Evolutionary conservation across 2,113 vertebrate genomes (phyloP), one percentile per base, ranked within the genome.

Genomic region (Ariopsis seemanni): DNA sequence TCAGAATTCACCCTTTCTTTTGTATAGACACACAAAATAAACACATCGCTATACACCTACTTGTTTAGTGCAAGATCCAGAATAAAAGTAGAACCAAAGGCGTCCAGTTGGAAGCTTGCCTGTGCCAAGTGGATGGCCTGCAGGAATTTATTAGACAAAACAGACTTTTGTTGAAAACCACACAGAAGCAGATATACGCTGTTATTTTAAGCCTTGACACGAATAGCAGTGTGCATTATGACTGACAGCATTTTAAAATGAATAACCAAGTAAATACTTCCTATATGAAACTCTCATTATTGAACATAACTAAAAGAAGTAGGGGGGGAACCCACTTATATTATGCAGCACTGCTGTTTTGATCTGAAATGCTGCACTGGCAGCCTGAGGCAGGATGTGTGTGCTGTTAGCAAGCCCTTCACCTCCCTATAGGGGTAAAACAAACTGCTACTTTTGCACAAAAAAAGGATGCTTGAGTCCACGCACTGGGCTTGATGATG

Each of bases 61-160:
- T 97, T 98, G 96, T 99, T 99, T 92, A 99, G 65, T 55, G 95
- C 93, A 84, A 99, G 96, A 93, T 99, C 98, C 95, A 99, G 96
- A 94, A 97, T 96, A 93, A 98, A 99, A 92, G 93, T 96, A 93
- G 96, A 96, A 86, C 97, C 96, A 90, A 99, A 99, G 69, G 97
- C 98, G 89, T 99, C 97, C 89, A 99, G 96, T 93, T 99, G 97
- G 95, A 99, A 99, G 93, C 97, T 99, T 90, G 97, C 96, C 92
- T 98, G 97, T 90, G 98, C 97, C 90, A 99, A 96, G 93, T 99
- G 98, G 90, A 98, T 94, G 86, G 96, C 95, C 98, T 99, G 92
- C 2, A 72, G 69, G 27, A 82, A 67, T 84, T 34, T 65, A 86
- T 55, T 53, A 86, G 27, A 85, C 58, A 88, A 65, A 82, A 77